A percentile compares a stretch with the other conserved stretches of the same genome.
phyloP scores from a whole-genome alignment of 1,140 invertebrate species.

The Choristoneura fumiferana region DNA sequence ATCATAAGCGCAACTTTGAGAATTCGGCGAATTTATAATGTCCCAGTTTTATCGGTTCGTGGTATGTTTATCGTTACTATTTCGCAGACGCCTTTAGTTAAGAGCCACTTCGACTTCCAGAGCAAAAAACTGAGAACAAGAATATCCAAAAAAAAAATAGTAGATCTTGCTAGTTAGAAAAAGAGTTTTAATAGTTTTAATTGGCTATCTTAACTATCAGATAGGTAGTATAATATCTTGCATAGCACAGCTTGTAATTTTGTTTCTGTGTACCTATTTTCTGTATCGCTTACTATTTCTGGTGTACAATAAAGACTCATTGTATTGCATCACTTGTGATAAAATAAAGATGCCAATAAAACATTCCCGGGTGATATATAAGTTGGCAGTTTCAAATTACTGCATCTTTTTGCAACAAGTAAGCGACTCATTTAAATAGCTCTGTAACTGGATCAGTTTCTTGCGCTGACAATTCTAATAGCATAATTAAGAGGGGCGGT shows the following conservation, averaged over 20 bases:
- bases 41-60: neutral
- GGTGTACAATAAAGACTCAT: too few species aligned
- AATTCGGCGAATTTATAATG: slow-evolving; percentile 35
- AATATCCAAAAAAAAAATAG: neutral
- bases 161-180: neutral
- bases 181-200: neutral
- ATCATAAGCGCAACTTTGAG: slow-evolving; percentile 45
- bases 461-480: neutral
- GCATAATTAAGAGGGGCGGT: slow-evolving; percentile 13
- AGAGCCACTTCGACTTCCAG: neutral
- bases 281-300: too few species aligned
- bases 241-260: too few species aligned
- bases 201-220: slow-evolving; percentile 19
- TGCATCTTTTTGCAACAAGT: neutral
- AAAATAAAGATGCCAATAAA: neutral
- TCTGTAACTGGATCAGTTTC: neutral
- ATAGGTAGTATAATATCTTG: neutral
- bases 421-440: neutral
- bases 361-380: neutral
- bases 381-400: neutral
- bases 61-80: slow-evolving; percentile 1
- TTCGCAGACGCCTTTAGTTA: slow-evolving; percentile 4
- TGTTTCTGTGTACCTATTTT: too few species aligned
- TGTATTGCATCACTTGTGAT: neutral
- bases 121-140: neutral